phyloP scores from a whole-genome alignment of 2,113 vertebrate species.

The Barbus barbus region DNA sequence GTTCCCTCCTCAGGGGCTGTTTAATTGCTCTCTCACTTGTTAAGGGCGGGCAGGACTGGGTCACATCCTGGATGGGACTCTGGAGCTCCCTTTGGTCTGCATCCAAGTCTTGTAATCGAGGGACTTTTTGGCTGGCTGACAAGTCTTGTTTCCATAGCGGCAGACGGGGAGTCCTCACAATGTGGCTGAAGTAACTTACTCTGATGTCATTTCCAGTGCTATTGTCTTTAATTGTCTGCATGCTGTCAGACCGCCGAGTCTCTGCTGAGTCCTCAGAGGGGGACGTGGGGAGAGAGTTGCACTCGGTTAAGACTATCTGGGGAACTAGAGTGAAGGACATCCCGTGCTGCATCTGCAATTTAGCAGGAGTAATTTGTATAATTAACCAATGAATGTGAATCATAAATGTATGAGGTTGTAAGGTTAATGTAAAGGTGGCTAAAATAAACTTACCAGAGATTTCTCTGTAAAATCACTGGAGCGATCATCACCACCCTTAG shows the following conservation, averaged over 20 bases:
- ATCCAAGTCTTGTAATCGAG: conserved; percentile 14
- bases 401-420: neutral
- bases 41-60: neutral
- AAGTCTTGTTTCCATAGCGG: conserved; percentile 45
- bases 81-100: conserved; percentile 27
- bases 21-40: conserved; percentile 23
- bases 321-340: conserved; percentile 72
- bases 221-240: conserved; percentile 22
- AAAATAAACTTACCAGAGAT: neutral
- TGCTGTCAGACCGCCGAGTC: conserved; percentile 41
- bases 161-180: conserved; percentile 47
- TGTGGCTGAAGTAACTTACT: conserved; percentile 49
- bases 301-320: conserved; percentile 83
- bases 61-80: neutral
- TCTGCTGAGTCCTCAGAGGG: conserved; percentile 64
- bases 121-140: neutral
- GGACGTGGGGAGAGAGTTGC: conserved; percentile 68
- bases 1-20: conserved; percentile 43
- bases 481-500: conserved; percentile 4
- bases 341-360: conserved; percentile 64
- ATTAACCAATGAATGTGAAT: neutral
- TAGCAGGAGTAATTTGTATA: neutral
- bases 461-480: conserved; percentile 20
- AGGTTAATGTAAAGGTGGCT: neutral
- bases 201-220: conserved; percentile 11